phyloP scores from a whole-genome alignment of 1,140 invertebrate genomes.

The Calephelis nemesis region DNA sequence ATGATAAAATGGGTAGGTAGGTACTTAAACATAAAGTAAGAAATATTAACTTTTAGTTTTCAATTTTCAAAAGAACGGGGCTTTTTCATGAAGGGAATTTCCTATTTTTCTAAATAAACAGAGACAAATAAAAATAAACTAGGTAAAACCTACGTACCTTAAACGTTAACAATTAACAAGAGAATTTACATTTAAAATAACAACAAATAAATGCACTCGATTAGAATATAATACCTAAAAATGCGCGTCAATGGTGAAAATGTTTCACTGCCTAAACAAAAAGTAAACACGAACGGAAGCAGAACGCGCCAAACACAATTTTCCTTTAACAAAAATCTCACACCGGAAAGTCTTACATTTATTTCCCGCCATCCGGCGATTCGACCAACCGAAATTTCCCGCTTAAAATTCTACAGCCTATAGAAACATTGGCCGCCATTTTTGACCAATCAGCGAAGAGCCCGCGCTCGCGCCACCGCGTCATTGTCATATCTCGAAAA shows the following conservation, averaged over 20 bases:
- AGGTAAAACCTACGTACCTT: too few relatives aligned
- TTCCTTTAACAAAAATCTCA: constrained; percentile 66
- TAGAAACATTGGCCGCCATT: constrained; percentile 66
- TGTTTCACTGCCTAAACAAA: constrained; percentile 37
- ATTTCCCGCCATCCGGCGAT: constrained; percentile 74
- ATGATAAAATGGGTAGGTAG: too few relatives aligned
- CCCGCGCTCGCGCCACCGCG: constrained; percentile 74
- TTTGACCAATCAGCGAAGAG: constrained; percentile 64
- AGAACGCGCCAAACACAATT: constrained; percentile 68
- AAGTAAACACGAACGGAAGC: constrained; percentile 52
- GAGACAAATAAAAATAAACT: too few relatives aligned
- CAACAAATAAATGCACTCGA: background rate
- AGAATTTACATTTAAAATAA: too few relatives aligned
- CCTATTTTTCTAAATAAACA: too few relatives aligned
- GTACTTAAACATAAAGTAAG: too few relatives aligned
- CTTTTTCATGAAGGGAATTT: too few relatives aligned
- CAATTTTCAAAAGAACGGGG: too few relatives aligned
- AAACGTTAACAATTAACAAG: too few relatives aligned
- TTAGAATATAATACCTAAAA: background rate
- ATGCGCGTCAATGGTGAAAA: constrained; percentile 26
- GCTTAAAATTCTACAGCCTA: constrained; percentile 70
- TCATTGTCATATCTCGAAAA: constrained; percentile 75
- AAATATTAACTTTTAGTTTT: too few relatives aligned
- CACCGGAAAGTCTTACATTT: constrained; percentile 68
- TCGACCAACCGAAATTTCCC: constrained; percentile 78